These are phyloP conservation scores for Sylvietta virens DNA, from an alignment of 2,113 vertebrate species.

Conservation along the genomic window DNA sequence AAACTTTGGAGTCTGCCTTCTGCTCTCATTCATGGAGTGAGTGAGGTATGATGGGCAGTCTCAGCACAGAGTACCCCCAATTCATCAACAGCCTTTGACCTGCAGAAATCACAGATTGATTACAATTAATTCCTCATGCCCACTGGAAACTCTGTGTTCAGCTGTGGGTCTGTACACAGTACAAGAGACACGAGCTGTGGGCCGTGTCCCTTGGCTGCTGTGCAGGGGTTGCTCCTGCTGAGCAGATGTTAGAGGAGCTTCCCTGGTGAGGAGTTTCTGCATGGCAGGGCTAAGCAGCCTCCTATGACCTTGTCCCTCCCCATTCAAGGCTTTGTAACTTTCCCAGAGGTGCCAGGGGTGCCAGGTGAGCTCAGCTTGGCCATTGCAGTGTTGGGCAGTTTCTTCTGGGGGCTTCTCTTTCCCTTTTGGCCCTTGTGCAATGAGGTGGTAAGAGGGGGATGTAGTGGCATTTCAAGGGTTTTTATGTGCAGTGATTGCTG, in stretches of 20 bases:
- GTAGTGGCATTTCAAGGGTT: neutral
- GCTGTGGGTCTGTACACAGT: neutral
- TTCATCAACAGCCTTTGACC: neutral
- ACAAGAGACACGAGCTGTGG: neutral
- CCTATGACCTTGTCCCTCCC: neutral
- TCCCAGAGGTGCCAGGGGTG: neutral
- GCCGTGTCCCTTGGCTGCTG: rapidly evolving
- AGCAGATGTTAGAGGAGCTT: neutral
- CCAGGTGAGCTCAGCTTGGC: neutral
- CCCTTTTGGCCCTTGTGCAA: neutral
- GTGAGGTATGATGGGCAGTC: rapidly evolving
- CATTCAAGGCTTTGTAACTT: neutral
- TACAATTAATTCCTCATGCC: neutral
- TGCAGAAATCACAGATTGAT: neutral
- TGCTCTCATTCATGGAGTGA: neutral
- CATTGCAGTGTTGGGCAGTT: neutral
- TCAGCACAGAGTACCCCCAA: neutral
- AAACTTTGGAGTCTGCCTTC: neutral
- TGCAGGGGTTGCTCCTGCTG: rapidly evolving
- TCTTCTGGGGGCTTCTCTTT: neutral
- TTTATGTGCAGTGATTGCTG: neutral
- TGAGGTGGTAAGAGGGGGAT: neutral
- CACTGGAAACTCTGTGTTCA: neutral
- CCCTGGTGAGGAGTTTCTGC: neutral
- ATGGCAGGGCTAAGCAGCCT: neutral